These are phyloP conservation scores for Heliconius hermathena DNA, from an alignment of 1,140 invertebrate species.

Conservation along the genomic window DNA sequence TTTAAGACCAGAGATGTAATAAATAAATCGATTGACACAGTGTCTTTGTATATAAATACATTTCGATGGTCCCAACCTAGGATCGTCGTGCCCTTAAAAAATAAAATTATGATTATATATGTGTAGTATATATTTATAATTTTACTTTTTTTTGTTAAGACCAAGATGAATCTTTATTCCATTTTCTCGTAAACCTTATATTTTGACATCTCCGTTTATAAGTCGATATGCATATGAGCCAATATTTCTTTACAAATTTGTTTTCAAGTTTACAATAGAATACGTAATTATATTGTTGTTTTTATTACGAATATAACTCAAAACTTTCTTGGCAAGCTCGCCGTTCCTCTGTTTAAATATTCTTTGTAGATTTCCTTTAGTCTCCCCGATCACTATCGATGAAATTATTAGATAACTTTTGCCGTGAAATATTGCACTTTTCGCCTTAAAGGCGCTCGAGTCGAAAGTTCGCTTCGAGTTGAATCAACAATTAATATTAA, in stretches of 20 bases:
- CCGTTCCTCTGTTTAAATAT: conserved; percentile 1
- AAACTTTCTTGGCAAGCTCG: conserved; percentile 3
- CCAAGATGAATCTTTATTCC: too few relatives aligned
- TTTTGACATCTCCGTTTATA: too few relatives aligned
- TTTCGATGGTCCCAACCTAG: too few relatives aligned
- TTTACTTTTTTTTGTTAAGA: too few relatives aligned
- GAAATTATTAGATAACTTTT: conserved; percentile 13
- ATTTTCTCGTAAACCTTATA: too few relatives aligned
- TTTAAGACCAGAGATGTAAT: too few relatives aligned
- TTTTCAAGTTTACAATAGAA: not conserved
- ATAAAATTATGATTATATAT: too few relatives aligned
- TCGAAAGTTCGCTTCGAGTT: not conserved
- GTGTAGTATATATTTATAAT: too few relatives aligned
- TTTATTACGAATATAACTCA: conserved; percentile 5
- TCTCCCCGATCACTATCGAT: conserved; percentile 10
- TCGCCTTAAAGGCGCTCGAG: not conserved
- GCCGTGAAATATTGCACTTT: conserved; percentile 8
- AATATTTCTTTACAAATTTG: not conserved
- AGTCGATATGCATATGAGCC: too few relatives aligned
- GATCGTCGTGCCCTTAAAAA: too few relatives aligned
- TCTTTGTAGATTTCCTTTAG: conserved; percentile 9
- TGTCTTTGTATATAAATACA: too few relatives aligned
- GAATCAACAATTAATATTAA: conserved; percentile 9
- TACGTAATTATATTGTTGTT: conserved; percentile 6
- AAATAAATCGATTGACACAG: too few relatives aligned